phyloP scores from a whole-genome alignment of 1,140 invertebrate genomes.

The Papilio machaon region DNA sequence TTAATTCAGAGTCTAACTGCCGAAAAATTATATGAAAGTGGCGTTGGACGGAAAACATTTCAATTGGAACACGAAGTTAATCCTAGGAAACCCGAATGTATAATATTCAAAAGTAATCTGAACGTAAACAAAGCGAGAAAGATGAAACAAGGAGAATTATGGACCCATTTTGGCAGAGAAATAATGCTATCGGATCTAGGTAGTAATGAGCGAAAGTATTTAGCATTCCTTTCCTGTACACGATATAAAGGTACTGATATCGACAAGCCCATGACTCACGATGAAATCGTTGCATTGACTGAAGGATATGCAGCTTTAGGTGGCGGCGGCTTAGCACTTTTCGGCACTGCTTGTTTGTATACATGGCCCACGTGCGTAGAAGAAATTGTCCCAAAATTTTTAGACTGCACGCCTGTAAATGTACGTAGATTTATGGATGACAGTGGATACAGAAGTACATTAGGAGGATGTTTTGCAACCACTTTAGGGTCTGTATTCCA shows the following conservation, averaged over 20 bases:
- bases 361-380: slow-evolving; percentile 91
- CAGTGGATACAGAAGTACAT: slow-evolving; percentile 92
- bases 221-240: slow-evolving; percentile 95
- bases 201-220: slow-evolving; percentile 89
- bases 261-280: slow-evolving; percentile 85
- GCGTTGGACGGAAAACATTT: slow-evolving; percentile 91
- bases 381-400: slow-evolving; percentile 85
- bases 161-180: slow-evolving; percentile 92
- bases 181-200: slow-evolving; percentile 86
- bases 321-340: slow-evolving; percentile 94
- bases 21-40: slow-evolving; percentile 93
- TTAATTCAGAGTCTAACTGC: slow-evolving; percentile 93
- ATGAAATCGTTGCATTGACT: slow-evolving; percentile 88
- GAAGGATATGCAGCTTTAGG: slow-evolving; percentile 94
- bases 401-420: slow-evolving; percentile 85
- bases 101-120: slow-evolving; percentile 87
- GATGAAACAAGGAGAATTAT: slow-evolving; percentile 91
- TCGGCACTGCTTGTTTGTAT: slow-evolving; percentile 94
- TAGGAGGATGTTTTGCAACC: slow-evolving; percentile 95
- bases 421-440: slow-evolving; percentile 91
- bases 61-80: slow-evolving; percentile 86
- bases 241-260: slow-evolving; percentile 86
- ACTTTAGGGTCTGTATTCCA: slow-evolving; percentile 96
- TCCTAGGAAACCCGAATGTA: slow-evolving; percentile 83
- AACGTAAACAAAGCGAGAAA: slow-evolving; percentile 87